Evolutionary conservation across 2,888 invertebrate genomes (phyloP), one percentile per base, ranked within the genome.

Genomic region (Monopis laevigella): DNA sequence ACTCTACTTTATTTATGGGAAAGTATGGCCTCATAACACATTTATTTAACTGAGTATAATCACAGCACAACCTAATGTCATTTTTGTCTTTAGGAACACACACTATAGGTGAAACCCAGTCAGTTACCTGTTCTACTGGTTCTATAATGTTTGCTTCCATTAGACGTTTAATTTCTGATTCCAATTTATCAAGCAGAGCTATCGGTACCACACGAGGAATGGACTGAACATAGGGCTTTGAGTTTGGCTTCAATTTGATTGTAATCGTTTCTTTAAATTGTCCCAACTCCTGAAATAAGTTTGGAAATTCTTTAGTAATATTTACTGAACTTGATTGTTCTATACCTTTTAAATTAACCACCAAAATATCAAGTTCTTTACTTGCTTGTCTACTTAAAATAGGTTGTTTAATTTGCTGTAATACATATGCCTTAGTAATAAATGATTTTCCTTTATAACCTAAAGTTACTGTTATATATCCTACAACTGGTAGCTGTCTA

Each of bases 1-100:
- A 27, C 12, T 41, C 41, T 11, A 41, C 36, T 12, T 35, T 36
- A 17, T 26, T 19, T 28, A 41, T 35, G 7, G 35, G 41, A 18
- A 36, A 41, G 10, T 28, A 17, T 13, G 35, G 29, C 7, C 35
- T 10, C n/a, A 21, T 8, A 19, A 41, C 32, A 36, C 32, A 27
- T 18, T 41, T 41, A 41, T 36, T 41, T 36, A 41, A 27, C 12
- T 41, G 27, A 16, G 41, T 41, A 36, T 41, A 41, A 17, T 41
- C 41, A n/a, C 35, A 27, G 28, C 36, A 41, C 6, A 41, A 17
- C 10, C 35, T 26, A 2, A 36, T 28, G 26, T 36, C 41, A 26
- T 17, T 13, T n/a, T 41, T 26, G 8, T 28, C 35, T 11, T 41
- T 41, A 2, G 41, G 41, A 10, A 35, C 36, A 36, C 30, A 35